Evolutionary conservation across 2,888 invertebrate species (phyloP).

Genomic region (Uloborus plumipes): DNA sequence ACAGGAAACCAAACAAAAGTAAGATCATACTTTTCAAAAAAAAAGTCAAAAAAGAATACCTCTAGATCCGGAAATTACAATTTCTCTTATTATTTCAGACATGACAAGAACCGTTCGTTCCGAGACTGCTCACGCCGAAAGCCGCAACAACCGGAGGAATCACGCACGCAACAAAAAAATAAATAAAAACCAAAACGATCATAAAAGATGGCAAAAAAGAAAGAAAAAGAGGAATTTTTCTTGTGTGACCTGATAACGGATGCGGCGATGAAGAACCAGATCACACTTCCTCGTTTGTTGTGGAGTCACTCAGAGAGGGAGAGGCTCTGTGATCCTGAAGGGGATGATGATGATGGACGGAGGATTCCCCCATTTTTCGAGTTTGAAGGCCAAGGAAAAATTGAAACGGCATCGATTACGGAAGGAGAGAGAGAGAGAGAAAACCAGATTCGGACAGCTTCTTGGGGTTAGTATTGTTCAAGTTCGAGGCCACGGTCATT

Average conservation of each 20-base stretch:
- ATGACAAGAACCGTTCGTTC: no score
- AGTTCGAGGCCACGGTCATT: constrained; percentile 56
- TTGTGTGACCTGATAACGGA: constrained; percentile 58
- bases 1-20: no score
- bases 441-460: no score
- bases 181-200: not conserved
- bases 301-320: not conserved
- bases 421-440: no score
- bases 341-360: no score
- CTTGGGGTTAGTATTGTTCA: not conserved
- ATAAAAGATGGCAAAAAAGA: not conserved
- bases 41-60: not conserved
- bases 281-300: constrained; percentile 47
- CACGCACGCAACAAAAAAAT: not conserved
- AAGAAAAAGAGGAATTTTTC: constrained; percentile 16
- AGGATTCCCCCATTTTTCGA: no score
- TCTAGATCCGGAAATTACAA: not conserved
- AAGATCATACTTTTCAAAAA: not conserved
- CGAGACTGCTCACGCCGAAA: not conserved
- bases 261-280: constrained; percentile 55
- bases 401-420: no score
- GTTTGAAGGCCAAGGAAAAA: no score
- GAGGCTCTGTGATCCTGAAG: no score
- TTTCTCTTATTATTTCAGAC: not conserved
- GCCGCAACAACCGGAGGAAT: constrained; percentile 3